Percentiles rank a stretch among this genome's conserved stretches.
Conservation (phyloP, 2,888 invertebrate genomes). For the Octonoba sinensis region DNA sequence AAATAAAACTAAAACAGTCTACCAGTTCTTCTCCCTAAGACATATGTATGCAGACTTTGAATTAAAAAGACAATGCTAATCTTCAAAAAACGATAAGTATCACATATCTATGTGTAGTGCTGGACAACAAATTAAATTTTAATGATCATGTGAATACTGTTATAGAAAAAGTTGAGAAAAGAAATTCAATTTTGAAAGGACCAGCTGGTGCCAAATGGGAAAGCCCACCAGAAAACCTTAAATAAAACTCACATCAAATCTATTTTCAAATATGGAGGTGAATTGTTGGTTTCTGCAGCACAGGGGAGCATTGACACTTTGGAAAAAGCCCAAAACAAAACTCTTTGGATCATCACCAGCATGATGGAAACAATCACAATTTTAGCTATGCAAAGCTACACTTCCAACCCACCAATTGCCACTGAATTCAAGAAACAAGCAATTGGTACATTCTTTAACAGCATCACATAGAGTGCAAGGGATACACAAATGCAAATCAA, state of each 20-base stretch:
- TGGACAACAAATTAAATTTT: not conserved
- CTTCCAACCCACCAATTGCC: slow-evolving; percentile 8
- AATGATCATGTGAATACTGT: not conserved
- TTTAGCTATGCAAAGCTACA: slow-evolving; percentile 12
- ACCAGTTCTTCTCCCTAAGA: slow-evolving; percentile 1
- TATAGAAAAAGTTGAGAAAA: not conserved
- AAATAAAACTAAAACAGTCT: slow-evolving; percentile 10
- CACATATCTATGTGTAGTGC: not conserved
- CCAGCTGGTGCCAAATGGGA: slow-evolving; percentile 18
- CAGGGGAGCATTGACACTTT: not conserved
- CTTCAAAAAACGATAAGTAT: slow-evolving; percentile 1
- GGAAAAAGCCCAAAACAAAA: slow-evolving; percentile 13
- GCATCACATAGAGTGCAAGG: not conserved
- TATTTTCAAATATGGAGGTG: slow-evolving; percentile 11
- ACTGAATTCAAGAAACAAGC: slow-evolving; percentile 12
- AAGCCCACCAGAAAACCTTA: not conserved
- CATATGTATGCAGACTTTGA: not conserved
- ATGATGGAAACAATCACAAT: not conserved
- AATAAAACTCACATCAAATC: slow-evolving; percentile 15
- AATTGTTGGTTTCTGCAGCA: not conserved
- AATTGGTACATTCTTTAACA: not conserved
- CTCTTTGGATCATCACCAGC: not conserved
- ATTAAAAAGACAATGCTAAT: not conserved
- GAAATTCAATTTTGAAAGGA: not conserved
- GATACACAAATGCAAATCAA: not conserved